phyloP scores from a whole-genome alignment of 2,888 invertebrate genomes.

The Xestia xanthographa region DNA sequence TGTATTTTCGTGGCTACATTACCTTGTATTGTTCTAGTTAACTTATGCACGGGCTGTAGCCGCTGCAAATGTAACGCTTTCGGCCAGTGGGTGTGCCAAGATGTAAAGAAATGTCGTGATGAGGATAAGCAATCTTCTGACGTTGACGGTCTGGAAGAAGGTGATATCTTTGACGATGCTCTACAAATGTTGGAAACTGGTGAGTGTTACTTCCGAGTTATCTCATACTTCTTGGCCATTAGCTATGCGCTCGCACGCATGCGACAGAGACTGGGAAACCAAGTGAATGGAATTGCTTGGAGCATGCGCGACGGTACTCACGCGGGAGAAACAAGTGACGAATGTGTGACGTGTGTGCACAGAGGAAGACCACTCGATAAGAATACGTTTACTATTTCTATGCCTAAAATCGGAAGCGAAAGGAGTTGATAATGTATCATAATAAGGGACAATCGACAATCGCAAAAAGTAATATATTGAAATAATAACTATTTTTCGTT shows the following conservation, averaged over 20 bases:
- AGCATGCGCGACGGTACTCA: neutral
- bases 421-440: neutral
- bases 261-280: neutral
- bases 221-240: neutral
- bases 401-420: neutral
- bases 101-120: slow-evolving; percentile 69
- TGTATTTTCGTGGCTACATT: neutral
- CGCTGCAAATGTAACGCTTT: slow-evolving; percentile 75
- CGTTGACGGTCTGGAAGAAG: slow-evolving; percentile 2
- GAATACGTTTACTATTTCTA: neutral
- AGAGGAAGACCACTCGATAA: neutral
- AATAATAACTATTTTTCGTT: neutral
- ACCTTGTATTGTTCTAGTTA: slow-evolving; percentile 71
- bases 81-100: slow-evolving; percentile 76
- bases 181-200: slow-evolving; percentile 35
- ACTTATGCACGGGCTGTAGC: slow-evolving; percentile 80
- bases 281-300: neutral
- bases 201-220: slow-evolving; percentile 18
- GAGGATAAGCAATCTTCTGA: neutral
- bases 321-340: neutral
- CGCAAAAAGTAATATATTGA: neutral
- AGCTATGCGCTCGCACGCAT: neutral
- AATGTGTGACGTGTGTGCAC: neutral
- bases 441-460: neutral
- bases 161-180: slow-evolving; percentile 51